A percentile compares a stretch with the other conserved stretches of the same genome.
Evolutionary conservation across 2,797 vertebrate species (phyloP).

Genomic region (Pseudochaenichthys georgianus): DNA sequence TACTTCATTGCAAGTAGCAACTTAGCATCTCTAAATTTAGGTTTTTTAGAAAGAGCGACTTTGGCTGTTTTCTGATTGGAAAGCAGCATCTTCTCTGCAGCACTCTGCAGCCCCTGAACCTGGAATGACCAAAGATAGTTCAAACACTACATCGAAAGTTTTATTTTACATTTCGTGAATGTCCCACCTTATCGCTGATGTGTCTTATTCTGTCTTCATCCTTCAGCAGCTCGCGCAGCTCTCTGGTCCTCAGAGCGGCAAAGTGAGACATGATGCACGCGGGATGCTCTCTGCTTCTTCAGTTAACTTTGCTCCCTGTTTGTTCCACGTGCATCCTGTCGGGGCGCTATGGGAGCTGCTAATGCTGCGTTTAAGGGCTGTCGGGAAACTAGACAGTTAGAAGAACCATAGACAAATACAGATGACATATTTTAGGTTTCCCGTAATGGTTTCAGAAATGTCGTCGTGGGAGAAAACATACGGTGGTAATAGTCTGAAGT

Average conservation of each 20-base stretch:
- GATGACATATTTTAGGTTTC: neutral
- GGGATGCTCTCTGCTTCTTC: conserved; percentile 1
- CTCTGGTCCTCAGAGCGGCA: conserved; percentile 53
- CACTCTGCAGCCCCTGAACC: conserved; percentile 64
- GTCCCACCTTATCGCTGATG: conserved; percentile 66
- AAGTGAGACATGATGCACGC: conserved; percentile 46
- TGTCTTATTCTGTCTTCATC: conserved; percentile 65
- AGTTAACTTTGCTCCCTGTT: neutral
- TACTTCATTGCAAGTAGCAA: conserved; percentile 66
- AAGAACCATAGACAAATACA: too few relatives aligned
- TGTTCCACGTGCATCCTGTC: conserved; percentile 3
- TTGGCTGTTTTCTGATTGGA: conserved; percentile 69
- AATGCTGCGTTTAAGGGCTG: conserved; percentile 28
- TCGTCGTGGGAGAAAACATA: too few relatives aligned
- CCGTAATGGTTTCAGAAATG: neutral
- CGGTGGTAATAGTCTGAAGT: neutral
- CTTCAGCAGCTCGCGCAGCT: conserved; percentile 70
- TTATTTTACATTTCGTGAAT: neutral
- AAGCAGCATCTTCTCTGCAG: conserved; percentile 36
- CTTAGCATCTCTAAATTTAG: conserved; percentile 61
- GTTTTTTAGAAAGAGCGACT: conserved; percentile 60
- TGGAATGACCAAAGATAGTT: conserved; percentile 20
- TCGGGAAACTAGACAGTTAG: neutral
- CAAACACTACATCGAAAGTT: neutral
- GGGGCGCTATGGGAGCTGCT: conserved; percentile 15